Evolutionary conservation across 2,113 vertebrate genomes (phyloP), one percentile per base, ranked within the genome.

Genomic region (Takifugu bimaculatus): DNA sequence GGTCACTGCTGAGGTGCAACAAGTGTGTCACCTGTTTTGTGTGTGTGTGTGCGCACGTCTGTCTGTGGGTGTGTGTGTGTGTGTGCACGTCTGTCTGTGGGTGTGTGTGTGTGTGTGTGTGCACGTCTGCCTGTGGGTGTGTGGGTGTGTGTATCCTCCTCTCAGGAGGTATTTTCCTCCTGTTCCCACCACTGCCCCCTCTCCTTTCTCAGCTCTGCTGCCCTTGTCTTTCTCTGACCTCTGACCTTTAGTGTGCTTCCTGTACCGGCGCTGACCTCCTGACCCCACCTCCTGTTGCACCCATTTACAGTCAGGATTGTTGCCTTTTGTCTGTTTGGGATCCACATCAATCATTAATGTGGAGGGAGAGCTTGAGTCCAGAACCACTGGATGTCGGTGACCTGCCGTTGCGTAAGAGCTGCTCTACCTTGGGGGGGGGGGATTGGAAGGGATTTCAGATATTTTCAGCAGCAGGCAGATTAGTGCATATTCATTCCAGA

Each of bases 211-310:
- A 39, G 35, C 32, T 54, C 47, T 61, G 59, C 65, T 55, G 56
- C 64, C 80, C 69, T 72, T 79, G 68, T 68, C 64, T 72, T 50
- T 72, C 44, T 0, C 57, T 74, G 74, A 83, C 76, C 72, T 76
- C 58, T 79, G 73, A 59, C 48, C 79, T 81, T 70, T 20, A 20
- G 20, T 20, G 20, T 20, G 20, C 20, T 20, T 20, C 20, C 60
- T 51, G 2, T 25, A 27, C 35, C 2, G 35, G 35, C 35, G 35
- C 7, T 39, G 35, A 11, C 35, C 35, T 39, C 35, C 35, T 39
- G 7, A 39, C 35, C 35, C 35, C 35, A 10, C 7, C 35, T 11
- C 9, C 35, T 10, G 35, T 11, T 39, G 35, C 35, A 39, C 35
- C 35, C 35, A 2, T 39, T 6, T 3, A 10, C 35, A 10, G 35